Evolutionary conservation across 2,797 vertebrate genomes (phyloP).

Genomic region (Amazona finschi): DNA sequence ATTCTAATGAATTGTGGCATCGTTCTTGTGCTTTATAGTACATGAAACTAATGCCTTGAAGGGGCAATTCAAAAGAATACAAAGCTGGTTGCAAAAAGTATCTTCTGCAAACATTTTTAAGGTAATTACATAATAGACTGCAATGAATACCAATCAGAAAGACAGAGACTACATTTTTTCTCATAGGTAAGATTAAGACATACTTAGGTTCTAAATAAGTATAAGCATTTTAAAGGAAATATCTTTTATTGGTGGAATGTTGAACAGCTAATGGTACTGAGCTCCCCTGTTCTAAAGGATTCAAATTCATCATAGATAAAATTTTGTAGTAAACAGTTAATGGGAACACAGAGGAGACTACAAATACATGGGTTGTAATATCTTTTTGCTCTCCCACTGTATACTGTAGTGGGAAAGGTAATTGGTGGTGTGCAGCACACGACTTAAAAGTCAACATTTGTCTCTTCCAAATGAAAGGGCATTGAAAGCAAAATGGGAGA

Average conservation of each 20-base stretch:
- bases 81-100: background rate
- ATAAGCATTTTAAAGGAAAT: background rate
- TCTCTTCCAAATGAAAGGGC: background rate
- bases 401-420: background rate
- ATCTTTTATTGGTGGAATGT: background rate
- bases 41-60: constrained; percentile 24
- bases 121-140: constrained; percentile 5
- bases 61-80: background rate
- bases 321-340: background rate
- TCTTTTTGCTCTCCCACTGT: background rate
- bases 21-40: constrained; percentile 14
- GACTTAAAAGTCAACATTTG: background rate
- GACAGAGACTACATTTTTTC: background rate
- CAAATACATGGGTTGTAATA: background rate
- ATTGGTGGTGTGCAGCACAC: background rate
- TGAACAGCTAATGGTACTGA: background rate
- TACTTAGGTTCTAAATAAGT: background rate
- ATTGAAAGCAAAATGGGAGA: background rate
- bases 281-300: background rate
- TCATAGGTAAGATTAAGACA: background rate
- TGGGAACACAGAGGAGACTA: background rate
- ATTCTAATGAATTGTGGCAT: constrained; percentile 38
- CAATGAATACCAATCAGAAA: background rate
- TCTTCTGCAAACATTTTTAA: constrained; percentile 39
- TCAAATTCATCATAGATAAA: background rate